Percentiles rank a stretch among this genome's conserved stretches.
Evolutionary conservation across 2,888 invertebrate genomes (phyloP).

Genomic region (Ganaspis brasiliensis): DNA sequence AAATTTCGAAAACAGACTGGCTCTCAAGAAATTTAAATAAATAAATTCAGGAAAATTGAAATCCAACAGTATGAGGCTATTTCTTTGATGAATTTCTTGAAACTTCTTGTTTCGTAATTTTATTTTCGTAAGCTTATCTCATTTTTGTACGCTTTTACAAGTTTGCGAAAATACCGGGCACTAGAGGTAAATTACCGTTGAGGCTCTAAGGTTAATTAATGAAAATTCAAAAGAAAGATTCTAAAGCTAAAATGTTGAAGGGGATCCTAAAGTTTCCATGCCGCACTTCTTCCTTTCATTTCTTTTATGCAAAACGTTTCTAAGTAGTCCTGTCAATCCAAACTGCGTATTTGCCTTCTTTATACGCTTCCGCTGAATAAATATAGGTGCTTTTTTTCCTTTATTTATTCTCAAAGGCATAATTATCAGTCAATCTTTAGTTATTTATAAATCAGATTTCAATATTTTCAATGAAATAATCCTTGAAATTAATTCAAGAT

Average conservation of each 20-base stretch:
- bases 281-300: constrained; percentile 24
- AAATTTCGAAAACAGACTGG: too few species aligned
- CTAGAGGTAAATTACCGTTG: constrained; percentile 15
- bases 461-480: too few species aligned
- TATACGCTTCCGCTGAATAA: neutral
- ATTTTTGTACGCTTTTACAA: constrained; percentile 4
- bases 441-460: too few species aligned
- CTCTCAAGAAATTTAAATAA: too few species aligned
- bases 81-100: neutral
- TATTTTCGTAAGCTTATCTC: neutral
- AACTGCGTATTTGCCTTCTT: constrained; percentile 1
- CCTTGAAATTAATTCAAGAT: too few species aligned
- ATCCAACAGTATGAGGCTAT: too few species aligned
- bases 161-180: neutral
- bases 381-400: neutral
- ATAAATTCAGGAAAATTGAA: too few species aligned
- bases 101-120: neutral
- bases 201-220: constrained; percentile 24
- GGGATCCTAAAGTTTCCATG: constrained; percentile 12
- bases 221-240: constrained; percentile 20
- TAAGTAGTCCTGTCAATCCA: constrained; percentile 17
- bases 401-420: neutral
- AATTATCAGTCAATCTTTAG: too few species aligned
- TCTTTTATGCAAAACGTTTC: neutral
- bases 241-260: neutral